Base-by-base conservation (phyloP, 2,113 vertebrate species). In the Cheirogaleus medius region DNA sequence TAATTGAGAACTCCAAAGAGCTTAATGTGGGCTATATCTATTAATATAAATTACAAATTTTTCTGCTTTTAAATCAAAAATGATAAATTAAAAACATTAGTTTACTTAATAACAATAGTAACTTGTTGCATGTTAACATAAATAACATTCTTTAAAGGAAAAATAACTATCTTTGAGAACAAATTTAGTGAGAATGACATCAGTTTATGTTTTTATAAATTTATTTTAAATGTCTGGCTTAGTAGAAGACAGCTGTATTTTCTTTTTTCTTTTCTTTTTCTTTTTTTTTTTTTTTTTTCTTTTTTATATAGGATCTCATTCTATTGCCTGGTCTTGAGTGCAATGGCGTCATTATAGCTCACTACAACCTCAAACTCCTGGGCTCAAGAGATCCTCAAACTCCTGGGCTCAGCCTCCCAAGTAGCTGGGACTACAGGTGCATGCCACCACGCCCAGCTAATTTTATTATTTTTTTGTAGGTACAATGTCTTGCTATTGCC, bases 81-180 rank as follows among this genome's bases (percentile, higher is more conserved):
- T 85, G 39, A 85, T 14, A 84, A 92, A 42, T 73, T 18, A 25
- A 44, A 76, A 69, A 49, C 82, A 32, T 47, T 54, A 58, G 52
- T 58, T 95, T 14, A 80, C 64, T 97, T 86, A 86, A 58, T 6
- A 66, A 15, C 27, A 44, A 8, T 81, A 81, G 25, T 63, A 94
- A 81, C 32, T 17, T 29, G 74, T 17, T 81, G 6, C 4, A 0
- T 90, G 34, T 89, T 87, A 80, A 44, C n/a, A 39, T 78, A 68
- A 94, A 29, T 92, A 93, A 83, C 49, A 42, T 95, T 91, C 60
- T 90, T 90, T 64, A 77, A 89, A 80, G 42, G 47, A 90, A 71
- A 92, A 89, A 73, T n/a, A 82, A 60, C 39, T 82, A 58, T 63
- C 17, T 96, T 90, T 95, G 15, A 74, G 54, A 82, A 76, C 49